These are phyloP conservation scores for Ophion ellenae DNA, from an alignment of 2,888 invertebrate genomes.

Conservation along the genomic window DNA sequence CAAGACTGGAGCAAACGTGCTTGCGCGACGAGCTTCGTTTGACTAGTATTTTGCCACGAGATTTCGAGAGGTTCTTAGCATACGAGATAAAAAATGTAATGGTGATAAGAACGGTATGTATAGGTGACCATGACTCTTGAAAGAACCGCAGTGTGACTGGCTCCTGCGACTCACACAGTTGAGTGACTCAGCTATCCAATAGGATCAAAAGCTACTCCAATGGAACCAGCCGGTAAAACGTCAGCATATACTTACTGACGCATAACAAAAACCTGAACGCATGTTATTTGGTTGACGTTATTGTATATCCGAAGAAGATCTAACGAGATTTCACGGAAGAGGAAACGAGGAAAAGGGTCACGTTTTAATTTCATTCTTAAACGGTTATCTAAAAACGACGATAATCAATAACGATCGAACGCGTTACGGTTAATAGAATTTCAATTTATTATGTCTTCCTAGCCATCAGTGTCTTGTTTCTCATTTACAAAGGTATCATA, in stretches of 20 bases:
- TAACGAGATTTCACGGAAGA: background rate
- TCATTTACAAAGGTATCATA: constrained; percentile 82
- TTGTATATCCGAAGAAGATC: too few relatives aligned
- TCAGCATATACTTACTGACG: too few relatives aligned
- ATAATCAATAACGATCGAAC: constrained; percentile 59
- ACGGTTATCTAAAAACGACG: background rate
- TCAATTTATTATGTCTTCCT: constrained; percentile 82
- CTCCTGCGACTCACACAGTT: background rate
- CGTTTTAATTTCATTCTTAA: background rate
- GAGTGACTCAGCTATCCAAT: too few relatives aligned
- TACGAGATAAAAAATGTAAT: background rate
- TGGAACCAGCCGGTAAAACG: too few relatives aligned
- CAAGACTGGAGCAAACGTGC: constrained; percentile 11
- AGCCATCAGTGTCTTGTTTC: constrained; percentile 81
- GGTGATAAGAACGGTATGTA: background rate
- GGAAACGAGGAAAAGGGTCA: background rate
- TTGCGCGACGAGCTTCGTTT: background rate
- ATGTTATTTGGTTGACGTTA: too few relatives aligned
- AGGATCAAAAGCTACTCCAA: too few relatives aligned
- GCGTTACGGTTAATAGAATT: constrained; percentile 81
- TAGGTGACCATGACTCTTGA: background rate
- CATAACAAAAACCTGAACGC: too few relatives aligned
- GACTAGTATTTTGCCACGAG: background rate
- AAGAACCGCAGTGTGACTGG: background rate
- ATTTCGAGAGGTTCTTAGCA: background rate